Percentiles rank a stretch among this genome's conserved stretches.
phyloP scores from a whole-genome alignment of 37 sponge, comb jelly and placozoan genomes.

The Tethya wilhelma region DNA sequence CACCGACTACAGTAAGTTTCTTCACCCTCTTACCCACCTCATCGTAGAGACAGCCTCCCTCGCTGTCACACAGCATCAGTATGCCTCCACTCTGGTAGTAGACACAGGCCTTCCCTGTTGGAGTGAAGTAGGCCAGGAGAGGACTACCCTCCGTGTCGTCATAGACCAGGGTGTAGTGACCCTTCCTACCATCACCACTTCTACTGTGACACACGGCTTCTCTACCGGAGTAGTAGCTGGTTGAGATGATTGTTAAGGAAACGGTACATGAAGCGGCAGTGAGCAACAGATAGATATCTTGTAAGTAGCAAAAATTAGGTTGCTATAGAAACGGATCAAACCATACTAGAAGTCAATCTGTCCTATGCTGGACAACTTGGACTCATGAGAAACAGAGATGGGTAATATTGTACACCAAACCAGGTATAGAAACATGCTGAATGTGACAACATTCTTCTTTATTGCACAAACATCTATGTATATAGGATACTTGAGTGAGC shows the following conservation, averaged over 20 bases:
- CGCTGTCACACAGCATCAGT: conserved; percentile 44
- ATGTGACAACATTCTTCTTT: no score
- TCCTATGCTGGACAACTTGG: no score
- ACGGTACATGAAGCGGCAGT: no score
- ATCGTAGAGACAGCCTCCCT: conserved; percentile 71
- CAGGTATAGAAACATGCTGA: not conserved
- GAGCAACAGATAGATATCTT: no score
- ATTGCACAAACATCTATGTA: no score
- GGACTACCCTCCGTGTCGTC: conserved; percentile 43
- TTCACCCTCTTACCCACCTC: conserved; percentile 40
- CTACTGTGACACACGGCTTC: conserved; percentile 66
- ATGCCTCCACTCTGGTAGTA: conserved; percentile 72
- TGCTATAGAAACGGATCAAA: no score
- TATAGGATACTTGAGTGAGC: conserved; percentile 55
- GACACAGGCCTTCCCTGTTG: conserved; percentile 73
- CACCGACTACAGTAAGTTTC: not conserved
- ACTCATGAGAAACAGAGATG: not conserved
- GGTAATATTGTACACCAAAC: not conserved
- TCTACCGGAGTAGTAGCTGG: conserved; percentile 78
- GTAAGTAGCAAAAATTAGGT: no score
- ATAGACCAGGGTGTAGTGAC: conserved; percentile 69
- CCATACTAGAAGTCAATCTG: no score
- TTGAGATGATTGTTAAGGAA: no score
- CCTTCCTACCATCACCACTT: conserved; percentile 46
- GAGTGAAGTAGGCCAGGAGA: conserved; percentile 81